These are phyloP conservation scores for Nomia melanderi DNA, from an alignment of 1,140 invertebrate species.

Conservation along the genomic window DNA sequence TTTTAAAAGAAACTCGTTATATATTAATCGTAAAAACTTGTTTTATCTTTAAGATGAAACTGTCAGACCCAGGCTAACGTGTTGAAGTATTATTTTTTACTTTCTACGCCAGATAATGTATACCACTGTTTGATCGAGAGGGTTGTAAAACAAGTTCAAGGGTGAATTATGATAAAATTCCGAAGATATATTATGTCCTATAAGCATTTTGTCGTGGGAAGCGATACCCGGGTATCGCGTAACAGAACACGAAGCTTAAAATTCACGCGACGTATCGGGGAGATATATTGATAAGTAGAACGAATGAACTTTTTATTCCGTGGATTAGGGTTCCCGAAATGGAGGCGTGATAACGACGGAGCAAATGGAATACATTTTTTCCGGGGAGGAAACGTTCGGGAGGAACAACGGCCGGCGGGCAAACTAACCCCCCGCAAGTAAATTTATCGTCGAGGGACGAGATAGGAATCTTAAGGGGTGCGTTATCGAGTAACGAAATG, in stretches of 20 bases:
- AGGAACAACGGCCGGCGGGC: background rate
- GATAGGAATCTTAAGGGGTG: background rate
- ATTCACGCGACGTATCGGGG: background rate
- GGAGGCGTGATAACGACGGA: background rate
- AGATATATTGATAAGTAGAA: slow-evolving; percentile 39
- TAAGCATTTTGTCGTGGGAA: background rate
- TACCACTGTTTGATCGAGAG: background rate
- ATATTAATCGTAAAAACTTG: too few species aligned
- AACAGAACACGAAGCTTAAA: background rate
- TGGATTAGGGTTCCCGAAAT: background rate
- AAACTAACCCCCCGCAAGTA: background rate
- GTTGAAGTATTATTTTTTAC: background rate
- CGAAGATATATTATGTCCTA: slow-evolving; percentile 6
- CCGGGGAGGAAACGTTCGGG: background rate
- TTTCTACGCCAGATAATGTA: background rate
- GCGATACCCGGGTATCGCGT: too few species aligned
- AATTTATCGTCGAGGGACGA: background rate
- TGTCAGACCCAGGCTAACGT: too few species aligned
- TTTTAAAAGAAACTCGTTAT: too few species aligned
- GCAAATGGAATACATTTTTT: slow-evolving; percentile 5
- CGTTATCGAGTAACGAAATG: background rate
- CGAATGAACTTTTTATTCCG: slow-evolving; percentile 38
- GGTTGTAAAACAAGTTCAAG: background rate
- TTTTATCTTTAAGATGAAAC: too few species aligned
- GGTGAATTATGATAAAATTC: background rate